Evolutionary conservation across 2,888 invertebrate species (phyloP), one percentile per base, ranked within the genome.

Genomic region (Tolmerus cingulatus): DNA sequence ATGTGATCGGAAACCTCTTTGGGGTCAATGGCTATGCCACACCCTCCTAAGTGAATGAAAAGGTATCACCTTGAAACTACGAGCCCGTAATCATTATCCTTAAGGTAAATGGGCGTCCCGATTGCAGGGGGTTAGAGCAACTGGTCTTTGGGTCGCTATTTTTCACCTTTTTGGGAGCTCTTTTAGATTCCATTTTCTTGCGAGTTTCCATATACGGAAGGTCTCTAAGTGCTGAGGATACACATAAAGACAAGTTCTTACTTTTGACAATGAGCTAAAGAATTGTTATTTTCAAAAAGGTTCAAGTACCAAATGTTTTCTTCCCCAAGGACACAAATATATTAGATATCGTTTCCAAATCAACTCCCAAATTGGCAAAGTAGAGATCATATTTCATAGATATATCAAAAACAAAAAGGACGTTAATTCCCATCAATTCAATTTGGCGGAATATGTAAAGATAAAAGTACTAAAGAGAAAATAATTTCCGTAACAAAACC

Each of bases 51-150:
- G 81, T 30, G 81, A 81, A 81, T 27, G 81, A 81, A 79, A 81
- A 46, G 81, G 51, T 55, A 30, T 51, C 81, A 55, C 55, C 14
- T 55, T 55, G 81, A 81, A 81, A 81, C 81, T 81, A 30, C 81
- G 51, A 81, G 14, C 81, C 55, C 27, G 27, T 23, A 51, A 46
- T 81, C 81, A 81, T 81, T 81, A 81, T 81, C 81, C 81, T 81
- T 81, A 51, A 81, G 81, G 81, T 81, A 51, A 81, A 51, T 51
- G 51, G 51, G 55, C 30, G 27, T 4, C 51, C 46, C 55, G 81
- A 51, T n/a, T 81, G 34, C 5, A 9, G 81, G 81, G 30, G 79
- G 79, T 55, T 81, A 81, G n/a, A 81, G 81, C 27, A 81, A 81
- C 51, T 81, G 81, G 81, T 81, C 46, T 81, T 30, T 23, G 51